phyloP scores from a whole-genome alignment of 2,888 invertebrate species.

The Nomada hirtipes region DNA sequence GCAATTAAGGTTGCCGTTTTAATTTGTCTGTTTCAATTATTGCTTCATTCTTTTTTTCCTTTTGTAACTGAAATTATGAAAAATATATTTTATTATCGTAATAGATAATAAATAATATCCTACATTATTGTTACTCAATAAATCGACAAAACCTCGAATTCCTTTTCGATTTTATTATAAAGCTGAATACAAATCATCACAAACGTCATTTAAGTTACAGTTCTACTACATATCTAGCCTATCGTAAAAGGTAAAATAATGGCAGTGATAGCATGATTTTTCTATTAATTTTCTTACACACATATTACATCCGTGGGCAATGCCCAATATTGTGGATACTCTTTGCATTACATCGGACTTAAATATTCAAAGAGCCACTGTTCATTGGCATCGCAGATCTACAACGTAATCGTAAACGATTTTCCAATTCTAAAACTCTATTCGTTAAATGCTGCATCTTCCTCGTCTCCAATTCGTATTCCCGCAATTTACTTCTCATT shows the following conservation, averaged over 20 bases:
- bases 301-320: slow-evolving; percentile 47
- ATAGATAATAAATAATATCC: not conserved
- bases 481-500: slow-evolving; percentile 78
- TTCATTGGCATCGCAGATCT: slow-evolving; percentile 66
- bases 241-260: slow-evolving; percentile 60
- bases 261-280: slow-evolving; percentile 64
- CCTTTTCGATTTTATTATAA: slow-evolving; percentile 61
- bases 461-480: slow-evolving; percentile 79
- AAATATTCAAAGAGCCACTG: slow-evolving; percentile 58
- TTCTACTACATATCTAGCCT: slow-evolving; percentile 38
- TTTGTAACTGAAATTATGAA: slow-evolving; percentile 5
- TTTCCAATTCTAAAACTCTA: slow-evolving; percentile 79
- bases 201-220: slow-evolving; percentile 53
- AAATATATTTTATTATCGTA: slow-evolving; percentile 11
- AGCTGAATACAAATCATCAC: slow-evolving; percentile 57
- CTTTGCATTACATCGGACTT: not conserved
- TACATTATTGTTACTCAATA: not conserved
- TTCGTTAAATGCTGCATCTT: slow-evolving; percentile 79
- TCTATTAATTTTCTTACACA: slow-evolving; percentile 28
- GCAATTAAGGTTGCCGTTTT: slow-evolving; percentile 13
- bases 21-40: not conserved
- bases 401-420: slow-evolving; percentile 77
- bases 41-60: not conserved
- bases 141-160: not conserved
- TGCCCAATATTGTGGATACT: slow-evolving; percentile 22